Conservation (phyloP, 2,113 vertebrate species). For the Bubalus kerabau region DNA sequence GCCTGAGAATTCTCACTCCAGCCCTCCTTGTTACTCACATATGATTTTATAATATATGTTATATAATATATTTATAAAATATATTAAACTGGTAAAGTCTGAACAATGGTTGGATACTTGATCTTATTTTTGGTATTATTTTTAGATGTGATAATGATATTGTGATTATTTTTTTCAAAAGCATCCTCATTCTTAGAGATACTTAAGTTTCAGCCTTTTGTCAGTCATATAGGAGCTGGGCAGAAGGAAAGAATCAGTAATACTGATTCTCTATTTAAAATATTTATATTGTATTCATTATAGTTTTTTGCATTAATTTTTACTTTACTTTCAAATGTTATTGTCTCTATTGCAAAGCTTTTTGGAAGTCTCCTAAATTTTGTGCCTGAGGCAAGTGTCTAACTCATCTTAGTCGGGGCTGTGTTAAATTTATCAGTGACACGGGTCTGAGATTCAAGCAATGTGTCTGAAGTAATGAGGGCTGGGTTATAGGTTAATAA, state of each 20-base stretch:
- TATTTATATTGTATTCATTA: neutral
- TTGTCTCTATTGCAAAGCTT: neutral
- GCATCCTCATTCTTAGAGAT: neutral
- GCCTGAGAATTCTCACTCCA: neutral
- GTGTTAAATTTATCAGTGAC: neutral
- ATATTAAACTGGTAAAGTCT: neutral
- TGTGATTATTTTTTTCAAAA: neutral
- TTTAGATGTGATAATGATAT: neutral
- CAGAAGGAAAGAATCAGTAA: neutral
- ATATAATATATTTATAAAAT: neutral
- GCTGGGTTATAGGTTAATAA: neutral
- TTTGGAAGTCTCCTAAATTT: neutral
- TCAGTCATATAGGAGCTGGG: neutral
- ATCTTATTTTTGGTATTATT: neutral
- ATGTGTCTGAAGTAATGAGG: neutral
- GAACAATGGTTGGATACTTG: neutral
- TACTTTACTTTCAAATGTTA: neutral
- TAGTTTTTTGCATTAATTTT: neutral
- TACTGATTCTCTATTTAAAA: neutral
- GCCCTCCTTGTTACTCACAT: neutral
- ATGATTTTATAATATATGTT: neutral
- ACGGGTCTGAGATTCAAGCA: neutral
- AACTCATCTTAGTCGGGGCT: neutral
- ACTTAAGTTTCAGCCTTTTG: neutral
- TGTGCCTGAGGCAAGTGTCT: neutral